Percentiles rank a stretch among this genome's conserved stretches.
Evolutionary conservation across 2,797 vertebrate genomes (phyloP).

Genomic region (Bucorvus abyssinicus): DNA sequence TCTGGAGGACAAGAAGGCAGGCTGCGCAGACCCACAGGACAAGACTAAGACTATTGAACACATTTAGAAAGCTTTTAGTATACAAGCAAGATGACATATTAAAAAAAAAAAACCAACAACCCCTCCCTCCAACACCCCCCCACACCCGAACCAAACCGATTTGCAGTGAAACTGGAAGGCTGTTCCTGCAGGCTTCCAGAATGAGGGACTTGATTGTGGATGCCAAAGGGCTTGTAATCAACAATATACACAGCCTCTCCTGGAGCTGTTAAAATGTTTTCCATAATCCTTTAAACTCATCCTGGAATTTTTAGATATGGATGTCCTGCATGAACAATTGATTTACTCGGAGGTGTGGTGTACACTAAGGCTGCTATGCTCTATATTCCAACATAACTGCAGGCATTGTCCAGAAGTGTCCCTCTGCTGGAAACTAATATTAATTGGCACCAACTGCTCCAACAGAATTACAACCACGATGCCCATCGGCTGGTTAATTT

Average conservation of each 20-base stretch:
- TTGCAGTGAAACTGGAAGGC: not conserved
- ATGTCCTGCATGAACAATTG: not conserved
- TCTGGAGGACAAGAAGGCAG: not conserved
- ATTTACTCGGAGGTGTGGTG: not conserved
- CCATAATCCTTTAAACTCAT: not conserved
- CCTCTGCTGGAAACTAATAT: not conserved
- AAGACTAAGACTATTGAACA: not conserved
- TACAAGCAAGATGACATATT: not conserved
- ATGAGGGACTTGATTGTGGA: not conserved
- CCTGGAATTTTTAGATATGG: not conserved
- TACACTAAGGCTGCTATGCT: not conserved
- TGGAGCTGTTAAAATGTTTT: not conserved
- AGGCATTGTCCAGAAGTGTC: not conserved
- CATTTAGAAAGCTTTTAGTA: not conserved
- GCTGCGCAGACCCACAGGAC: not conserved
- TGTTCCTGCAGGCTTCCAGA: not conserved
- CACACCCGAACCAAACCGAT: not conserved
- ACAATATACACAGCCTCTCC: fast-evolving
- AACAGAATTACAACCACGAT: not conserved
- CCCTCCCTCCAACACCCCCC: no score
- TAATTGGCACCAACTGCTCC: not conserved
- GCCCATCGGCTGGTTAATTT: not conserved
- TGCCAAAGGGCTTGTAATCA: not conserved
- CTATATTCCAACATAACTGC: not conserved
- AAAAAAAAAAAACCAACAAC: not conserved